phyloP scores from a whole-genome alignment of 2,113 vertebrate genomes.

The Polypterus senegalus region DNA sequence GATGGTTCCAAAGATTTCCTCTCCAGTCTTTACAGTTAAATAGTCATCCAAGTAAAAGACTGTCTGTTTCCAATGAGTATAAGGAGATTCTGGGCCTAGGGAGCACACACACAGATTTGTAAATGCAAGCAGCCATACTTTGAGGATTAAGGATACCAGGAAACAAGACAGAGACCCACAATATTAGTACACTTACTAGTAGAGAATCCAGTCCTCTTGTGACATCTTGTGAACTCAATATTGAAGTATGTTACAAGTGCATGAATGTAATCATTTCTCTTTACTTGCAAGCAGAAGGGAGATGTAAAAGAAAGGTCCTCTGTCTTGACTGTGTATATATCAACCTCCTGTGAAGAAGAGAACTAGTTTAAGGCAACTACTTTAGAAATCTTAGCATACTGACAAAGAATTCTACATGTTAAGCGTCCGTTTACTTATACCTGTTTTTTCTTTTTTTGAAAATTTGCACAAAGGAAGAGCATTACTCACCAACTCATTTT shows the following conservation, averaged over 20 bases:
- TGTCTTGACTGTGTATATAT: constrained; percentile 85
- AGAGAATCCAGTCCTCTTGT: constrained; percentile 86
- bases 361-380: not conserved
- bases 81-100: constrained; percentile 77
- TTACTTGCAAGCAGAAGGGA: constrained; percentile 85
- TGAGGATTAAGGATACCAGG: not conserved
- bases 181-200: constrained; percentile 57
- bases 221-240: constrained; percentile 87
- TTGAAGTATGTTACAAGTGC: constrained; percentile 87
- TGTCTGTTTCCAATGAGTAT: constrained; percentile 91
- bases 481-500: no score
- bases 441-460: no score
- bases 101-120: not conserved
- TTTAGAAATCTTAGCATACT: no score
- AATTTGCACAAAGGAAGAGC: no score
- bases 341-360: constrained; percentile 59
- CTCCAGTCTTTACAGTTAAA: constrained; percentile 81
- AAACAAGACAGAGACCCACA: not conserved
- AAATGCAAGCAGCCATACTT: not conserved
- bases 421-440: no score
- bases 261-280: constrained; percentile 81
- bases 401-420: no score
- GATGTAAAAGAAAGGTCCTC: constrained; percentile 85
- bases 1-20: constrained; percentile 84
- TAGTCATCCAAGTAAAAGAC: constrained; percentile 91